Evolutionary conservation across 2,888 invertebrate species (phyloP).

Genomic region (Orthonevra nobilis): DNA sequence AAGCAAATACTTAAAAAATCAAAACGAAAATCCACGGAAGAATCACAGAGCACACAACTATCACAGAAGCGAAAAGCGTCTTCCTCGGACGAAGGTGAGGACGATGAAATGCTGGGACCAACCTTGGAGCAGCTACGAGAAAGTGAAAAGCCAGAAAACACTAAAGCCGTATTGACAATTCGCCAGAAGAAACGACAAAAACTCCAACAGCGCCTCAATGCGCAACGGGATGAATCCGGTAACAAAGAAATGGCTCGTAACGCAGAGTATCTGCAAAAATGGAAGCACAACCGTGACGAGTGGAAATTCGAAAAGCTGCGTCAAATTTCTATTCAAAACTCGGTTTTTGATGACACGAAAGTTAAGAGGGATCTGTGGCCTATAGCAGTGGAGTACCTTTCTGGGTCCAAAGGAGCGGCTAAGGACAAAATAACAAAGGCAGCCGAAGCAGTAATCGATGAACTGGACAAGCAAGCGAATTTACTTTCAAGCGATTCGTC

Average conservation of each 20-base stretch:
- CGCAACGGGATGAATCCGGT: slow-evolving; percentile 81
- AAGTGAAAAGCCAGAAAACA: slow-evolving; percentile 77
- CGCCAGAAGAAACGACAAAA: slow-evolving; percentile 85
- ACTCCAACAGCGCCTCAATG: slow-evolving; percentile 82
- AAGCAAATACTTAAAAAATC: slow-evolving; percentile 31
- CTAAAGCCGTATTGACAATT: slow-evolving; percentile 82
- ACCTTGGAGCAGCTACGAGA: slow-evolving; percentile 76
- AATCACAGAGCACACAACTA: slow-evolving; percentile 7
- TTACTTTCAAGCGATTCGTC: slow-evolving; percentile 71
- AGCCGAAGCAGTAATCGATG: slow-evolving; percentile 84
- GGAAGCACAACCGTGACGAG: slow-evolving; percentile 85
- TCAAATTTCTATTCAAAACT: slow-evolving; percentile 88
- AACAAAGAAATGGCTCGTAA: slow-evolving; percentile 83
- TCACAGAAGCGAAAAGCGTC: slow-evolving; percentile 66
- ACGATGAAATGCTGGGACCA: slow-evolving; percentile 76
- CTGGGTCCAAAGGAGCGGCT: slow-evolving; percentile 85
- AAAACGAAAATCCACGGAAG: slow-evolving; percentile 20
- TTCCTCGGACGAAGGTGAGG: slow-evolving; percentile 78
- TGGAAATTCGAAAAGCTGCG: slow-evolving; percentile 92
- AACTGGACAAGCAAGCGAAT: slow-evolving; percentile 80
- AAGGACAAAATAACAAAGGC: slow-evolving; percentile 83
- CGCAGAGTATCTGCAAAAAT: slow-evolving; percentile 85
- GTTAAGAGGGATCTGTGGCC: slow-evolving; percentile 85
- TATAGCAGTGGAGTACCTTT: slow-evolving; percentile 86
- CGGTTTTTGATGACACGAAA: slow-evolving; percentile 84